phyloP scores from a whole-genome alignment of 2,888 invertebrate species.

The Oligia fasciuncula region DNA sequence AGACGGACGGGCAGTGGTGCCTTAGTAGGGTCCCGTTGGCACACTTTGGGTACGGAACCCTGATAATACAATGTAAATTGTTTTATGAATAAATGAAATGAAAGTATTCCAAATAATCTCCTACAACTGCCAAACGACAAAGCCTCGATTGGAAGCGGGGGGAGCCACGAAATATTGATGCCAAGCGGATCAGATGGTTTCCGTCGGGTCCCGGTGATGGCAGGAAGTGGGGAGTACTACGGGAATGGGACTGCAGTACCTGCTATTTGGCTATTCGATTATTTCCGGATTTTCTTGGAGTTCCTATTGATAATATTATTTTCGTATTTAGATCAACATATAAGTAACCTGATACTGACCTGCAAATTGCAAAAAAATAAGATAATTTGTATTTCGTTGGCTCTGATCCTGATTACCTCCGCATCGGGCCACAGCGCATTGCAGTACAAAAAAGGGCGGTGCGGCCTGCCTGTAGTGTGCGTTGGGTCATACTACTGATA shows the following conservation, averaged over 20 bases:
- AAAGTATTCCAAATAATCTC: not conserved
- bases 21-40: not conserved
- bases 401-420: not conserved
- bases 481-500: too few relatives aligned
- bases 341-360: too few relatives aligned
- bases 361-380: too few relatives aligned
- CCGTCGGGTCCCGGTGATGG: slow-evolving; percentile 12
- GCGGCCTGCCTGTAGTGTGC: too few relatives aligned
- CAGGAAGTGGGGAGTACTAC: slow-evolving; percentile 33
- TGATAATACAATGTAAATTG: not conserved
- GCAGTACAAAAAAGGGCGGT: not conserved
- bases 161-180: slow-evolving; percentile 35
- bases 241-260: slow-evolving; percentile 22
- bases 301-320: not conserved
- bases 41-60: not conserved
- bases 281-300: not conserved
- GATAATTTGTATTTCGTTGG: too few relatives aligned
- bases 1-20: not conserved
- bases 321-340: too few relatives aligned
- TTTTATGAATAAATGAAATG: too few relatives aligned
- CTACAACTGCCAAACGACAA: slow-evolving; percentile 18
- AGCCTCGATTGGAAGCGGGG: slow-evolving; percentile 5
- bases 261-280: slow-evolving; percentile 4
- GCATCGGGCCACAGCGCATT: not conserved
- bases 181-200: slow-evolving; percentile 25